phyloP scores from a whole-genome alignment of 2,888 invertebrate species.

The Cephus spinipes region DNA sequence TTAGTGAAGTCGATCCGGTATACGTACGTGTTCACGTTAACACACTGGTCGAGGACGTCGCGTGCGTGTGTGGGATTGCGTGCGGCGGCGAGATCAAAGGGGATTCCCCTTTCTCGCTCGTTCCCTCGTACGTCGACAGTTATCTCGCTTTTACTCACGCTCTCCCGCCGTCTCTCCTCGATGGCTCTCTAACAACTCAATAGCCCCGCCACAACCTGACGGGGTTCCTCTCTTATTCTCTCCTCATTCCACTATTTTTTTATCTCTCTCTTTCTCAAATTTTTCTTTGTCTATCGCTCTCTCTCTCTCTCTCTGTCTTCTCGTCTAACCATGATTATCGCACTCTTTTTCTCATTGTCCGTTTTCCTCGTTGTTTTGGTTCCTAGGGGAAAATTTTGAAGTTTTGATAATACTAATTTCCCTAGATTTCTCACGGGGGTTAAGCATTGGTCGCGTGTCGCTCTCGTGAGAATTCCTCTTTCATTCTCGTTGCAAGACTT shows the following conservation, averaged over 20 bases:
- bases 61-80: conserved; percentile 58
- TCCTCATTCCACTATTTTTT: conserved; percentile 4
- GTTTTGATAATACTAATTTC: not conserved
- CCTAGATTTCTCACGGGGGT: conserved; percentile 12
- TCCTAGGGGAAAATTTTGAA: not conserved
- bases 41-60: conserved; percentile 35
- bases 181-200: conserved; percentile 30
- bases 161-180: conserved; percentile 18
- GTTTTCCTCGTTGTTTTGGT: not conserved
- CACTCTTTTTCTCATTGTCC: not conserved
- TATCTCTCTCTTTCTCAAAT: not conserved
- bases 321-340: not conserved
- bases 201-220: conserved; percentile 19
- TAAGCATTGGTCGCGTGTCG: not conserved
- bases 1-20: conserved; percentile 39
- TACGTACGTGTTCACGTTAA: conserved; percentile 49
- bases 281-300: not conserved
- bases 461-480: not conserved
- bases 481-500: not conserved
- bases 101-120: conserved; percentile 28
- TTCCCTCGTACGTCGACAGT: conserved; percentile 14
- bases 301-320: not conserved
- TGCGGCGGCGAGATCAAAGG: conserved; percentile 64
- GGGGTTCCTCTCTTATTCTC: conserved; percentile 16
- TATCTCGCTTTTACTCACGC: conserved; percentile 18